phyloP scores from a whole-genome alignment of 2,797 vertebrate genomes.

The Anas georgica region DNA sequence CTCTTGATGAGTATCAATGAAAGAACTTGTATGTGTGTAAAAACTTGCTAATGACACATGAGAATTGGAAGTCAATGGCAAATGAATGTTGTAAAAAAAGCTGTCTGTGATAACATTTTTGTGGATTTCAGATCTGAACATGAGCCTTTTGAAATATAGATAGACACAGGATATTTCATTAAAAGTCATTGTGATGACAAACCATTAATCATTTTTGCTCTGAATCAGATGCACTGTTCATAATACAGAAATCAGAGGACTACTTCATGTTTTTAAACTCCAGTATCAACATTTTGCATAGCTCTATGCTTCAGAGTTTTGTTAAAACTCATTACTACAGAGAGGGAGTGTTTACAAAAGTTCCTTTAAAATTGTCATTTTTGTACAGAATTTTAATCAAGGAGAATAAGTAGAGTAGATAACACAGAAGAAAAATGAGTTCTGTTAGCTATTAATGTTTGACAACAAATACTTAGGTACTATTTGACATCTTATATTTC shows the following conservation, averaged over 20 bases:
- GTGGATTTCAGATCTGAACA: neutral
- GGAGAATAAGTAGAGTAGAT: neutral
- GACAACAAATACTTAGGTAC: neutral
- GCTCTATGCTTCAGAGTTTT: neutral
- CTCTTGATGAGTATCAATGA: rapidly evolving
- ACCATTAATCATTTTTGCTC: neutral
- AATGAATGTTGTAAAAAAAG: neutral
- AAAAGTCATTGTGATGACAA: neutral
- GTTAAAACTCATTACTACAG: neutral
- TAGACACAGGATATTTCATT: neutral
- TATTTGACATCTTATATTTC: rapidly evolving
- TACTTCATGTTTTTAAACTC: neutral
- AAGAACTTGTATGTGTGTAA: neutral
- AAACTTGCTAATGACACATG: neutral
- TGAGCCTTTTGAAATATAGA: neutral
- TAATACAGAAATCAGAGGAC: neutral
- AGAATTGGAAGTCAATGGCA: neutral
- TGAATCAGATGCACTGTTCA: neutral
- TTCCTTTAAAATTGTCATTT: neutral
- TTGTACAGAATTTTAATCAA: neutral
- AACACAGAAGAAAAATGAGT: neutral
- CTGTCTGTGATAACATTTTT: neutral
- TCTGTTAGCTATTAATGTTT: neutral
- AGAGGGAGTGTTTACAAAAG: neutral
- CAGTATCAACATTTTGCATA: neutral